phyloP scores from a whole-genome alignment of 1,140 invertebrate genomes.

The Drosophila murphyi region DNA sequence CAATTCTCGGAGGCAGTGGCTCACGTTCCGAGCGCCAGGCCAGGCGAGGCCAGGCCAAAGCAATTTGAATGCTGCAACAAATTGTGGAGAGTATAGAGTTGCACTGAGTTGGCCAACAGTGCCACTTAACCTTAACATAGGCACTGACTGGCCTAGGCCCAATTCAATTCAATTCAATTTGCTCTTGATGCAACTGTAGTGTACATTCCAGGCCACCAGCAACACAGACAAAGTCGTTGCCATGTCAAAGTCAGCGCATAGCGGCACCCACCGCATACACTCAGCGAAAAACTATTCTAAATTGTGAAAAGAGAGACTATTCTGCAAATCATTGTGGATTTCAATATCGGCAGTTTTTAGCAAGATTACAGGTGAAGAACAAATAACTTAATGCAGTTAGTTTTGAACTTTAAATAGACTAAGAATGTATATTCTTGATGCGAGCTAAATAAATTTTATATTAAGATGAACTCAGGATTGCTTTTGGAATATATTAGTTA shows the following conservation, averaged over 20 bases:
- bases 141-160: slow-evolving; percentile 3
- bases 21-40: not conserved
- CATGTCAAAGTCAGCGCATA: slow-evolving; percentile 53
- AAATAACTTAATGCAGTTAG: no score
- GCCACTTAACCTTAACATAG: slow-evolving; percentile 67
- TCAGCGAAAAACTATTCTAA: not conserved
- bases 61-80: slow-evolving; percentile 52
- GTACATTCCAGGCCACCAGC: slow-evolving; percentile 61
- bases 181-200: slow-evolving; percentile 34
- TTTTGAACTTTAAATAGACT: no score
- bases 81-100: slow-evolving; percentile 50
- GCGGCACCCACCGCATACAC: slow-evolving; percentile 55
- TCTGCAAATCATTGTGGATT: no score
- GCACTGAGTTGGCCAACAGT: slow-evolving; percentile 50
- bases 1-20: not conserved
- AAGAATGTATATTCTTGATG: no score
- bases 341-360: no score
- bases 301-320: no score
- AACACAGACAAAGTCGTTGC: slow-evolving; percentile 62
- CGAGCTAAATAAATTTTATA: no score
- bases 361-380: no score
- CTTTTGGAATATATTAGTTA: no score
- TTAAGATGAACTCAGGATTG: no score
- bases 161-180: slow-evolving; percentile 33
- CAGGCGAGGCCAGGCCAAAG: slow-evolving; percentile 19